Evolutionary conservation across 37 sponge, comb jelly and placozoan species (phyloP), one percentile per base, ranked within the genome.

Genomic region (Beroe ovata): DNA sequence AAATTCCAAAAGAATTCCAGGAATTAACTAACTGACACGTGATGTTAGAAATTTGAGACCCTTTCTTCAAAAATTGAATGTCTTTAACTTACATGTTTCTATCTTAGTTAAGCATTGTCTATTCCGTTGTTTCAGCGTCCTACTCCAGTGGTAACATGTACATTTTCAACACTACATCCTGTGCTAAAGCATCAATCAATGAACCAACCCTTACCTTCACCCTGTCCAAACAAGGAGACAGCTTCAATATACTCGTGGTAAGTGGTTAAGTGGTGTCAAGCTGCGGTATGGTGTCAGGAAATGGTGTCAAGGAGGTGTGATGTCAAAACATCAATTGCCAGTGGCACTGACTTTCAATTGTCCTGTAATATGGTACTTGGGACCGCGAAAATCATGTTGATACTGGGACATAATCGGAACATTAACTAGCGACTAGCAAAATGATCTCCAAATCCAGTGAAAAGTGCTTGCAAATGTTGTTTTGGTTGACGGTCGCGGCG

Each of bases 141-240:
- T 94, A 95, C 60, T 38, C 90, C 20, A 96, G 97, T 89, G 97
- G 97, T 30, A 47, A 95, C 64, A 64, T 96, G 39, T 96, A 96
- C 64, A 61, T 95, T 22, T 96, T 94, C 93, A 91, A 59, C 37
- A 90, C 90, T 1, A 93, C 92, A 39, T 60, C 59, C 39, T 64
- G 81, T 34, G 88, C 64, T 6, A 72, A 59, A 58, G 38, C 88
- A 8, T 1, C 66, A 29, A 39, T 77, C 8, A 77, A 77, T 29
- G 84, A 77, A 40, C 54, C 54, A 0, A 37, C 88, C 0, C 60
- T 60, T 22, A 64, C 60, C 41, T 91, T 40, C 40, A n/a, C 84
- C 28, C 89, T 89, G 29, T 71, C 90, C 34, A 90, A 71, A 0
- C 92, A 92, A 59, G 88, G 91, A 0, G 54, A 77, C 38, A 77